Conservation (phyloP, 2,113 vertebrate species). For the Megaceryle maxima region DNA sequence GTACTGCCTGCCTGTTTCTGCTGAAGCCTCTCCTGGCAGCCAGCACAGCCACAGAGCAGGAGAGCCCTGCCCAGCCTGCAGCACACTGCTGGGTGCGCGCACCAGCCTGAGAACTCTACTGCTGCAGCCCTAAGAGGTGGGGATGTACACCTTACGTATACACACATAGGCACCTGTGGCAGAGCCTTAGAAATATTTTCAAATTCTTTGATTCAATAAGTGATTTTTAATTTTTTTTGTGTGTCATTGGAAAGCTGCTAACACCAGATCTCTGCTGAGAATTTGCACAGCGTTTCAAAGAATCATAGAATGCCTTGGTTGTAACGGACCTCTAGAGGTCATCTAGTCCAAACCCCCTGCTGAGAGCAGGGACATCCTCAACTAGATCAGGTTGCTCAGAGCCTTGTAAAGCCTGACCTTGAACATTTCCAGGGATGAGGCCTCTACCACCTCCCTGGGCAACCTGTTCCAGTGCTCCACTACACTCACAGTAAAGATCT, state of each 20-base stretch:
- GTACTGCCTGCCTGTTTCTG: too few relatives aligned
- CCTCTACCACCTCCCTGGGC: too few relatives aligned
- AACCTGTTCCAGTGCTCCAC: too few relatives aligned
- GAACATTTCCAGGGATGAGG: too few relatives aligned
- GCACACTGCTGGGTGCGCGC: background rate
- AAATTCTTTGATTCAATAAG: background rate
- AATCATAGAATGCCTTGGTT: too few relatives aligned
- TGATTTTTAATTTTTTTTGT: background rate
- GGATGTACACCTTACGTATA: background rate
- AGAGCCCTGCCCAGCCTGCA: background rate
- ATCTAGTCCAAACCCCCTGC: too few relatives aligned
- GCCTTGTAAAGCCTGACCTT: too few relatives aligned
- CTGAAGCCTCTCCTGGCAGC: background rate
- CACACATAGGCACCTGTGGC: fast-evolving
- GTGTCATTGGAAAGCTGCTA: background rate
- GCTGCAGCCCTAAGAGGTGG: background rate
- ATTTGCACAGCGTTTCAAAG: background rate
- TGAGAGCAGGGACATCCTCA: too few relatives aligned
- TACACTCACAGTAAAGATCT: too few relatives aligned
- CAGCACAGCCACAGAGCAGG: fast-evolving
- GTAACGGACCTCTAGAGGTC: too few relatives aligned
- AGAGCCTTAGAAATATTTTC: background rate
- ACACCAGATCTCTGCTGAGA: background rate
- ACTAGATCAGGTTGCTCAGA: too few relatives aligned
- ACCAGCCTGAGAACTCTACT: background rate